Conservation (phyloP, 2,113 vertebrate species). For the Panthera uncia region DNA sequence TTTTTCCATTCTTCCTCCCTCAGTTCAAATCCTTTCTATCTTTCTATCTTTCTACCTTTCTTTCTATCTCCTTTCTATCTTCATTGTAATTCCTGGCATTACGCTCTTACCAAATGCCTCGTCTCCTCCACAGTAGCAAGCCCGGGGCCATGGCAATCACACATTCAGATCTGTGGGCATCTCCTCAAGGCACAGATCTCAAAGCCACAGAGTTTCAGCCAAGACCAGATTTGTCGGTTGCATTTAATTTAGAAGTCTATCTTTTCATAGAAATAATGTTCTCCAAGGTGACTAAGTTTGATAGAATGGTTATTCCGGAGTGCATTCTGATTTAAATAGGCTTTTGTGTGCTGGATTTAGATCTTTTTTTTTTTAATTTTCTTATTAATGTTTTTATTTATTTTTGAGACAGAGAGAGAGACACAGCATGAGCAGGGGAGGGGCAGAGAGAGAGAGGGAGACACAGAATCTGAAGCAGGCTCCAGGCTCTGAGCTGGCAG, state of each 20-base stretch:
- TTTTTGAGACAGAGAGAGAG: no score
- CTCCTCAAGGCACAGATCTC: not conserved
- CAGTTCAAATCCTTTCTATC: not conserved
- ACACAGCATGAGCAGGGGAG: no score
- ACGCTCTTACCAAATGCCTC: not conserved
- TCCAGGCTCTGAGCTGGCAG: no score
- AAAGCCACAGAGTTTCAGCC: not conserved
- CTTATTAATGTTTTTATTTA: no score
- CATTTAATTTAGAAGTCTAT: not conserved
- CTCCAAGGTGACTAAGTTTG: not conserved
- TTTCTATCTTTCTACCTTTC: not conserved
- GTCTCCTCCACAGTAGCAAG: not conserved
- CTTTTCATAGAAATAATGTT: not conserved
- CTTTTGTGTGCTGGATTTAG: not conserved
- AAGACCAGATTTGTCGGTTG: not conserved
- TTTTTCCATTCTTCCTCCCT: not conserved
- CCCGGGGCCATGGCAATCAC: accelerated
- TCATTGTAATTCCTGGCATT: not conserved
- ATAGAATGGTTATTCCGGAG: not conserved
- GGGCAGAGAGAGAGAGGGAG: no score
- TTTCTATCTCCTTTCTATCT: not conserved
- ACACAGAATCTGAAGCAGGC: no score
- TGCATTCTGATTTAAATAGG: not conserved
- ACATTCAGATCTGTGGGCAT: not conserved
- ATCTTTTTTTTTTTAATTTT: not conserved